A percentile compares a stretch with the other conserved stretches of the same genome.
Evolutionary conservation across 2,797 vertebrate species (phyloP).

Genomic region (Pyrrhura leucotis): DNA sequence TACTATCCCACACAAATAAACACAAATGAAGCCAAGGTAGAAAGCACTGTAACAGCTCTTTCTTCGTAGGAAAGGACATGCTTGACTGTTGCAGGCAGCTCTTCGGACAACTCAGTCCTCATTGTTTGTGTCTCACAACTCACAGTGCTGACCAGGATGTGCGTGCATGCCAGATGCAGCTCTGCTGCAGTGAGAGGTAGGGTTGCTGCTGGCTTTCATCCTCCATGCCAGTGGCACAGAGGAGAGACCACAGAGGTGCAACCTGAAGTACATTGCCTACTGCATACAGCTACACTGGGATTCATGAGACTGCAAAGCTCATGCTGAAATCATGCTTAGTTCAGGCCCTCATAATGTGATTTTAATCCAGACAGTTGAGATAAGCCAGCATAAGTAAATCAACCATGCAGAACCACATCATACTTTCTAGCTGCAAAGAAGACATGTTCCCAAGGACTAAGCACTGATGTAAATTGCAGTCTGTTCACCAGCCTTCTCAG

Average conservation of each 20-base stretch:
- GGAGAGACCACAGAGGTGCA: not conserved
- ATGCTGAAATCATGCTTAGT: accelerated
- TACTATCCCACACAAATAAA: not conserved
- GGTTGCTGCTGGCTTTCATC: not conserved
- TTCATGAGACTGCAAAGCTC: not conserved
- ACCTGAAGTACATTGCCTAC: not conserved
- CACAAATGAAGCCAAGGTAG: not conserved
- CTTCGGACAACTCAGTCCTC: not conserved
- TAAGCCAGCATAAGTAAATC: not conserved
- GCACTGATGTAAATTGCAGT: not conserved
- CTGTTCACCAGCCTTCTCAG: not conserved
- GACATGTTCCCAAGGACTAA: not conserved
- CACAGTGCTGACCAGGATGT: not conserved
- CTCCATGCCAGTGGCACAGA: accelerated
- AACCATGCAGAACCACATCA: not conserved
- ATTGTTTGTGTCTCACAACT: accelerated
- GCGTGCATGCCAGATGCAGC: not conserved
- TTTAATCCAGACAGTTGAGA: not conserved
- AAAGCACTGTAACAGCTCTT: not conserved
- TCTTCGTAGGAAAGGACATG: not conserved
- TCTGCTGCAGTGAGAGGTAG: not conserved
- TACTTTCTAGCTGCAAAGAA: not conserved
- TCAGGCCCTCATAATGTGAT: not conserved
- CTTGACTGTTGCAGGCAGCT: not conserved
- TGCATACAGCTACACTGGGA: accelerated